These are phyloP conservation scores for Octopus bimaculoides DNA, from an alignment of 1,140 invertebrate species.

Conservation along the genomic window DNA sequence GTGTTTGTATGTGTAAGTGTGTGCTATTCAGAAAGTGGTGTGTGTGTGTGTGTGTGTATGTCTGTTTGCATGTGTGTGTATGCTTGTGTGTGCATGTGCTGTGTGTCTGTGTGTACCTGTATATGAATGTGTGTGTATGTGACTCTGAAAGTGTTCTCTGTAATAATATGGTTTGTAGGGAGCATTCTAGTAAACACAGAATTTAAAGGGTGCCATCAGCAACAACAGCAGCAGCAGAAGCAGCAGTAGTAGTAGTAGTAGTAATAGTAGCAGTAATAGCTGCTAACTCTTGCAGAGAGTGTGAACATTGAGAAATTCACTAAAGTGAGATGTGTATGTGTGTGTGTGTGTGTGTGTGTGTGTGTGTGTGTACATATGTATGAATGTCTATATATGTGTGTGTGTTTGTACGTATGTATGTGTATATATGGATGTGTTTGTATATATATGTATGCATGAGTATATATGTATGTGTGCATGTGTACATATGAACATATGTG, in stretches of 20 bases:
- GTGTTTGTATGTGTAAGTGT: neutral
- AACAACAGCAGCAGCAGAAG: no score
- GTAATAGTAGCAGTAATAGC: no score
- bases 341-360: neutral
- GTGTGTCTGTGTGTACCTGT: neutral
- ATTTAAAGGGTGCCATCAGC: no score
- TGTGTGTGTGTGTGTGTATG: neutral
- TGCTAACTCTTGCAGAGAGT: no score
- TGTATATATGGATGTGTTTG: neutral
- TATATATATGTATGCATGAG: neutral
- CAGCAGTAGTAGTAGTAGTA: no score
- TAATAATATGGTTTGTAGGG: no score
- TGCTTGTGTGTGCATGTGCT: neutral
- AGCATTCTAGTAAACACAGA: no score
- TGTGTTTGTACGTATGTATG: neutral
- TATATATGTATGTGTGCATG: conserved; percentile 10
- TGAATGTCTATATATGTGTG: neutral
- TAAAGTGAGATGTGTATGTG: neutral
- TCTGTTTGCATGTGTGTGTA: neutral
- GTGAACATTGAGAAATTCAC: no score
- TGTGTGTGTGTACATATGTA: neutral
- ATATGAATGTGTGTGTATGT: neutral
- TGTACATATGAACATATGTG: conserved; percentile 16
- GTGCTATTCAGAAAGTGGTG: neutral
- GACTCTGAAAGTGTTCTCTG: neutral